Percentiles rank a stretch among this genome's conserved stretches.
Evolutionary conservation across 2,113 vertebrate species (phyloP).

Genomic region (Epinephelus cyanopodus): DNA sequence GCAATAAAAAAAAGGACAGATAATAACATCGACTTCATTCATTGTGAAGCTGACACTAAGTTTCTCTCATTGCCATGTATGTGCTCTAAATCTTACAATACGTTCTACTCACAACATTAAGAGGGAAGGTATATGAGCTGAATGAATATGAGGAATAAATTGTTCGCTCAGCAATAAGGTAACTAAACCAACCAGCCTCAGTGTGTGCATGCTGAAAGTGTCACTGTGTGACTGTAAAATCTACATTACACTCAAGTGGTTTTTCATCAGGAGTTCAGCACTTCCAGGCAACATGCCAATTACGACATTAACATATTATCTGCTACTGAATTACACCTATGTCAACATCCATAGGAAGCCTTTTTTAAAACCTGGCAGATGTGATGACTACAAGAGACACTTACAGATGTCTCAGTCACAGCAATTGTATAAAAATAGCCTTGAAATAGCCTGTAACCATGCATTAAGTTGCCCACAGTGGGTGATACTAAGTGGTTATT

Average conservation of each 20-base stretch:
- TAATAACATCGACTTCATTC: background rate
- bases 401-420: conserved; percentile 37
- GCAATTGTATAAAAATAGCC: conserved; percentile 34
- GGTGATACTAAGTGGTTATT: conserved; percentile 42
- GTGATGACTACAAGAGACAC: conserved; percentile 4
- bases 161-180: background rate
- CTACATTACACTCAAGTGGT: conserved; percentile 40
- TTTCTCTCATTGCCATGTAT: conserved; percentile 18
- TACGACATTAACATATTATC: conserved; percentile 48
- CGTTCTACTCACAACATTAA: background rate
- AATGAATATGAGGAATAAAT: conserved; percentile 24
- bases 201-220: conserved; percentile 18
- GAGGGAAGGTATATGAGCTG: conserved; percentile 6
- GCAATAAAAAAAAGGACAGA: background rate
- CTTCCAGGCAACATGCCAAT: conserved; percentile 52
- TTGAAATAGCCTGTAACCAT: conserved; percentile 33
- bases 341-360: conserved; percentile 34
- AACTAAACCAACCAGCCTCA: conserved; percentile 1
- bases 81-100: conserved; percentile 12
- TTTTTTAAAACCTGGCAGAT: conserved; percentile 18
- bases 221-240: conserved; percentile 42
- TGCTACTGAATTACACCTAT: conserved; percentile 21
- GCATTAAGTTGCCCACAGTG: conserved; percentile 26
- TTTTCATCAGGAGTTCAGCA: conserved; percentile 35
- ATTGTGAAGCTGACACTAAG: conserved; percentile 19